These are phyloP conservation scores for Epizoanthus illoricatus DNA, from an alignment of 92 coral and sea anemone species.

Conservation along the genomic window DNA sequence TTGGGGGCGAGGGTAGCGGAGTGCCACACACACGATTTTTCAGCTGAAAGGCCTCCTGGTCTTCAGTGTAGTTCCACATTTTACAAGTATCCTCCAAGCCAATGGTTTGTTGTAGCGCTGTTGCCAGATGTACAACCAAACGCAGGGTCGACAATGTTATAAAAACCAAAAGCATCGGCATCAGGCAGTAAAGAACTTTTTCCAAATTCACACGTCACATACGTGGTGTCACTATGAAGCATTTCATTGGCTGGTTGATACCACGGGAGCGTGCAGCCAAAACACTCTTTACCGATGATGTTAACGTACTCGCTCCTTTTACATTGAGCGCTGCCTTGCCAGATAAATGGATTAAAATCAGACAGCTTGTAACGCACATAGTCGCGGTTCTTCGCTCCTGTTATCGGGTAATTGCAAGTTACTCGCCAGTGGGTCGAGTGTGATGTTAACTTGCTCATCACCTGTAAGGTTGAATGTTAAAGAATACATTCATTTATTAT, in stretches of 20 bases:
- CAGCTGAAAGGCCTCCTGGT: too few relatives aligned
- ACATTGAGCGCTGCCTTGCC: background rate
- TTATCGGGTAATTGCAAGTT: conserved; percentile 13
- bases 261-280: conserved; percentile 25
- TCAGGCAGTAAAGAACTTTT: background rate
- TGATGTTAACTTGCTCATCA: background rate
- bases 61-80: background rate
- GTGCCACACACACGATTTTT: too few relatives aligned
- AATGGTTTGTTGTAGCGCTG: conserved; percentile 25
- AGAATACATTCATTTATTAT: background rate
- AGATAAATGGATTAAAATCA: conserved; percentile 9
- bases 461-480: background rate
- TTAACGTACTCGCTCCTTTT: conserved; percentile 24
- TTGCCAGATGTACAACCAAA: conserved; percentile 24
- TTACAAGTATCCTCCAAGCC: conserved; percentile 18
- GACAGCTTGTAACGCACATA: conserved; percentile 14
- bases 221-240: conserved; percentile 13
- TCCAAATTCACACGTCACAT: conserved; percentile 6
- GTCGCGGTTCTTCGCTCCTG: background rate
- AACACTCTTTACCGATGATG: conserved; percentile 3
- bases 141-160: background rate
- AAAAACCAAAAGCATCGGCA: conserved; percentile 23
- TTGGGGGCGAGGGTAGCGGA: too few relatives aligned
- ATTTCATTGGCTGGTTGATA: conserved; percentile 27
- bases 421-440: conserved; percentile 23